A percentile compares a stretch with the other conserved stretches of the same genome.
Conservation (phyloP, 2,113 vertebrate genomes). For the Corythaixoides concolor region DNA sequence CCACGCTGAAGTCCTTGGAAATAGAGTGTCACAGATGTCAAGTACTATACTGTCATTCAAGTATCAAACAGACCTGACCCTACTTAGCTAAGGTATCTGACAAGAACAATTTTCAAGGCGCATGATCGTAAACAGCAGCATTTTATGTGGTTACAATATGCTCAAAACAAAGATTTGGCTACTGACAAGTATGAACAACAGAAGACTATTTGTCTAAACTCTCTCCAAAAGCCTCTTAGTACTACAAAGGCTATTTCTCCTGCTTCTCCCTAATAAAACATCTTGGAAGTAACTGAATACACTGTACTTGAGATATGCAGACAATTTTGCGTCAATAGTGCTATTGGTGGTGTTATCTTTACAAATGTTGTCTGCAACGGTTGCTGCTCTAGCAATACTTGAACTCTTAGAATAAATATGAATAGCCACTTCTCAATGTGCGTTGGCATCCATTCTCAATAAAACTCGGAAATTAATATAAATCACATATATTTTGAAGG, state of each 20-base stretch:
- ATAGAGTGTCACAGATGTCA: neutral
- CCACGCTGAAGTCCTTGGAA: slow-evolving; percentile 33
- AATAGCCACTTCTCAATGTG: slow-evolving; percentile 22
- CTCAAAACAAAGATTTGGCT: slow-evolving; percentile 29
- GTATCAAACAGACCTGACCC: slow-evolving; percentile 16
- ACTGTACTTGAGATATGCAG: neutral
- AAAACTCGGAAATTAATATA: slow-evolving; percentile 6
- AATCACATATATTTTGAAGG: slow-evolving; percentile 9
- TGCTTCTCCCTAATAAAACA: neutral
- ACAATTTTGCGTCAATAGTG: neutral
- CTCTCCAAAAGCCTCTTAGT: slow-evolving; percentile 19
- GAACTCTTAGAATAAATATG: slow-evolving; percentile 13
- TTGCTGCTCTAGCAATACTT: neutral
- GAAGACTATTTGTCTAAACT: slow-evolving; percentile 32
- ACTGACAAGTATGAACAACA: slow-evolving; percentile 3
- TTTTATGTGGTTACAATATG: neutral
- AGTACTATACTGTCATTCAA: slow-evolving; percentile 18
- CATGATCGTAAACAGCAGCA: slow-evolving; percentile 3
- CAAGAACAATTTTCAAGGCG: slow-evolving; percentile 41
- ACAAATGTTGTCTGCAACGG: neutral
- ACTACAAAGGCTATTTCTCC: neutral
- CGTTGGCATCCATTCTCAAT: neutral
- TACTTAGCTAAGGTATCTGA: slow-evolving; percentile 20
- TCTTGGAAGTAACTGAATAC: neutral
- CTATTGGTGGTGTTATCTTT: slow-evolving; percentile 2